Evolutionary conservation across 2,113 vertebrate species (phyloP), one percentile per base, ranked within the genome.

Genomic region (Brachypteracias leptosomus): DNA sequence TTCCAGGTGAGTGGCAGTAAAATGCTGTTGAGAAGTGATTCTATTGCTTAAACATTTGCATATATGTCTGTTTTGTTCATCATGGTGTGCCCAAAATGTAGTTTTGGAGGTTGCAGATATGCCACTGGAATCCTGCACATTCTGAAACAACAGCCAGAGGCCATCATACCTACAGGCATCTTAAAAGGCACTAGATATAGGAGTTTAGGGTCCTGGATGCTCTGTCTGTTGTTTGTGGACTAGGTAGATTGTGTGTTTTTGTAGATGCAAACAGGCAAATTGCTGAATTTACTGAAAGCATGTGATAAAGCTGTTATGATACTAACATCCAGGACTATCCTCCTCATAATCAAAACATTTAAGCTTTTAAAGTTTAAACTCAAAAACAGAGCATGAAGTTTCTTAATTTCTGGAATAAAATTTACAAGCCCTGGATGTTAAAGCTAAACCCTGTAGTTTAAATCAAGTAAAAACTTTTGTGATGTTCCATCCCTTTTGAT

Each of bases 101-200:
- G 11, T 20, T 96, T n/a, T 57, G 31, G 61, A 67, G 24, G 13
- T 44, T 20, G 16, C 16, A 33, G 26, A 8, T 51, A 36, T 11
- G 49, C 7, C 11, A 26, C 2, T 67, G 57, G 8, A 47, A 70
- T 71, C 10, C 33, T 71, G 14, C n/a, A 33, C 13, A 6, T 47
- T 66, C 46, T 58, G 61, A 66, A 90, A 57, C 1, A 1, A 16
- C 46, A 57, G 8, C 4, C 26, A 61, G 71, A 42, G 16, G 29
- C 10, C 2, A 3, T 36, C 3, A 1, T n/a, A 9, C 18, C 7
- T 18, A 29, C 5, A 66, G 24, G 16, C 9, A 28, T 21, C 31
- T 85, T 47, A 61, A 67, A 71, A 42, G 20, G 13, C 29, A 49
- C 8, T 17, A 24, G 24, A 5, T 52, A 3, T 1, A 58, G 51